Percentiles rank a stretch among this genome's conserved stretches.
Conservation (phyloP, 2,888 invertebrate species). For the Pollenia griseotomentosa region DNA sequence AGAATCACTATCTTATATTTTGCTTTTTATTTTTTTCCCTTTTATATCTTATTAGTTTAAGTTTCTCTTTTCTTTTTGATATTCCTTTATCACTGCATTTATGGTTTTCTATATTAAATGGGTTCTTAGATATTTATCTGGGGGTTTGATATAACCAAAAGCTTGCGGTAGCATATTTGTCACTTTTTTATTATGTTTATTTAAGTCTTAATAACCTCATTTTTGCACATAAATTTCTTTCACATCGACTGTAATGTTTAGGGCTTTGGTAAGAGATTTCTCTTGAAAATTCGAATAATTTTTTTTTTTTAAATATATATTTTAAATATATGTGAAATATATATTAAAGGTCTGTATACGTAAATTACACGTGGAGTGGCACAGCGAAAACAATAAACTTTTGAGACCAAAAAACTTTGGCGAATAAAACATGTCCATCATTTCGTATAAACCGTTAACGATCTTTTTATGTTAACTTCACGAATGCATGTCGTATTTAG, state of each 20-base stretch:
- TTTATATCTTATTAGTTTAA: conserved; percentile 8
- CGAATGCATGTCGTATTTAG: no score
- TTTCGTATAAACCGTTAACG: no score
- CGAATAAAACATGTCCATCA: no score
- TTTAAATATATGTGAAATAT: background rate
- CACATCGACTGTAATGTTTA: background rate
- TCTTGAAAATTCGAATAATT: background rate
- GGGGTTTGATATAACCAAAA: background rate
- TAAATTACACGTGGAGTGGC: no score
- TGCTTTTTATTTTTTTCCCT: conserved; percentile 32
- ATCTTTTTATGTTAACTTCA: no score
- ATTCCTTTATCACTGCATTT: conserved; percentile 48
- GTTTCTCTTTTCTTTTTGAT: conserved; percentile 11
- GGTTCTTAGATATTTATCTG: background rate
- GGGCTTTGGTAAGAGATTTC: background rate
- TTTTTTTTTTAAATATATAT: background rate
- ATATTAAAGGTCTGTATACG: no score
- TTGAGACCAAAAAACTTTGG: no score
- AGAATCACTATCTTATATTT: conserved; percentile 27
- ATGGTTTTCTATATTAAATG: background rate
- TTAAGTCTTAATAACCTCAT: conserved; percentile 1
- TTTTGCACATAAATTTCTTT: conserved; percentile 18
- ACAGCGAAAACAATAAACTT: no score
- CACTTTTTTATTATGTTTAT: conserved; percentile 2
- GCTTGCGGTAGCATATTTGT: conserved; percentile 33